Evolutionary conservation across 2,797 vertebrate genomes (phyloP).

Genomic region (Acanthurus leucopareius): DNA sequence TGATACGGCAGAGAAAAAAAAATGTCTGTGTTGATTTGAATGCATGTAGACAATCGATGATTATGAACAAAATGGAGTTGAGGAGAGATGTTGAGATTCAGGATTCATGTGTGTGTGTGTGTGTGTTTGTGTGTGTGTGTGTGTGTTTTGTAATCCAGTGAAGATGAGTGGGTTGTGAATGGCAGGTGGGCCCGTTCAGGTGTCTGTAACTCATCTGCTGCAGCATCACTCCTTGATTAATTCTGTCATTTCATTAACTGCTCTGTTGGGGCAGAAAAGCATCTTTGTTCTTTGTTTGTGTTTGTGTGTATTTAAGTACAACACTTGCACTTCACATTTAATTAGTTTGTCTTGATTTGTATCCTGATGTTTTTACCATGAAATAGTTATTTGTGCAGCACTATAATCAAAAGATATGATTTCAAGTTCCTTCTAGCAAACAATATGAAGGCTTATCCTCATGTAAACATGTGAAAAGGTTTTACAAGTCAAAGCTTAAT

Average conservation of each 20-base stretch:
- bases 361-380: too few species aligned
- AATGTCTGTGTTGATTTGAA: slow-evolving; percentile 28
- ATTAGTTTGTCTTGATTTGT: too few species aligned
- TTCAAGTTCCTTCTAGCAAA: too few species aligned
- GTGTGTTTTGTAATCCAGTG: not conserved
- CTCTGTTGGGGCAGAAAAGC: slow-evolving; percentile 28
- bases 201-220: slow-evolving; percentile 29
- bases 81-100: not conserved
- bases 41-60: not conserved
- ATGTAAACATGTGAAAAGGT: too few species aligned
- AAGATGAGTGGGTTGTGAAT: slow-evolving; percentile 13
- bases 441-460: too few species aligned
- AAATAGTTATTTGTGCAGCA: too few species aligned
- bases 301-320: not conserved
- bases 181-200: slow-evolving; percentile 15
- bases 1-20: not conserved
- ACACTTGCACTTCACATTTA: too few species aligned
- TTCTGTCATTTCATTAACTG: slow-evolving; percentile 61
- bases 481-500: too few species aligned
- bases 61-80: not conserved
- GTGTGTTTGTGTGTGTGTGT: not conserved
- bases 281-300: not conserved
- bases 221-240: slow-evolving; percentile 47
- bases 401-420: too few species aligned
- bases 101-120: not conserved